Conservation (phyloP, 2,888 invertebrate genomes). For the Drosophila eohydei region DNA sequence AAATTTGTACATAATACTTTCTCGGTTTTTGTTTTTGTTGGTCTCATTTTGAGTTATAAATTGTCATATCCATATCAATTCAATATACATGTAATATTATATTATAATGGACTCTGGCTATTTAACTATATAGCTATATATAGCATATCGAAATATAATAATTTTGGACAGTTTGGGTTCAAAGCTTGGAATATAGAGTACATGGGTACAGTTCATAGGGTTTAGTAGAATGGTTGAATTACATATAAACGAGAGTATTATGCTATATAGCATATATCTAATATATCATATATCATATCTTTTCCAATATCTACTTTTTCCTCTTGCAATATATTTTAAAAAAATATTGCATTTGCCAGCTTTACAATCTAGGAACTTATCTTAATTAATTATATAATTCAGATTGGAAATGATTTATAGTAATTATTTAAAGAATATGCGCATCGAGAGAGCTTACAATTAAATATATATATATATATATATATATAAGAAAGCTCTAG, state of each 20-base stretch:
- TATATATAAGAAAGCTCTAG: no score
- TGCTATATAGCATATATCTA: no score
- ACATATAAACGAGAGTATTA: no score
- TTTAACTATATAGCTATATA: conserved; percentile 19
- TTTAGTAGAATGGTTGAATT: conserved; percentile 18
- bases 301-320: background rate
- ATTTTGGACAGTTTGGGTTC: conserved; percentile 11
- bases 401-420: conserved; percentile 32
- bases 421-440: conserved; percentile 42
- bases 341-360: conserved; percentile 52
- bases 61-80: background rate
- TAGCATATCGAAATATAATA: conserved; percentile 9
- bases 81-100: background rate
- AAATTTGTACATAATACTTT: conserved; percentile 23
- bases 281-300: no score
- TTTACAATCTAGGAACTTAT: conserved; percentile 41
- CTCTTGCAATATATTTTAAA: conserved; percentile 56
- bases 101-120: conserved; percentile 44
- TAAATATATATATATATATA: no score
- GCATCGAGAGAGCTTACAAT: conserved; percentile 55
- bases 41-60: conserved; percentile 44
- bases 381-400: conserved; percentile 31
- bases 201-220: conserved; percentile 35
- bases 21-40: conserved; percentile 18
- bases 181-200: conserved; percentile 15